Evolutionary conservation across 2,888 invertebrate genomes (phyloP), one percentile per base, ranked within the genome.

Genomic region (Rhagium mordax): DNA sequence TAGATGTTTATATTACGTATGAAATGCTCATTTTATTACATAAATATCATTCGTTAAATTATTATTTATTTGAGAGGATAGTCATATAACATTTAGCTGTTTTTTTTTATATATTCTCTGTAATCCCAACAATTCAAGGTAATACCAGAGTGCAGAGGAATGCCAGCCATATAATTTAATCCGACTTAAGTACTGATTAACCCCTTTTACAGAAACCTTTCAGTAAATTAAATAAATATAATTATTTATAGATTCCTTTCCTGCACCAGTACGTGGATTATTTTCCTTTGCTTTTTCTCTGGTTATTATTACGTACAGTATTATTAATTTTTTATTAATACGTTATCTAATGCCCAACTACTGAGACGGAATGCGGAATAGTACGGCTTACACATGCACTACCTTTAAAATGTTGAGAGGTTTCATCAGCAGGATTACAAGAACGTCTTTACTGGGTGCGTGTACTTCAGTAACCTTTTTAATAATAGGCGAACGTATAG

Each of bases 151-250:
- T 41, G 41, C n/a, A n/a, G n/a, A 41, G n/a, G 10, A 41, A 41
- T 41, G 41, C 5, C 41, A 3, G 41, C 41, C 13, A 8, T 51
- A 51, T 8, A 55, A 55, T 55, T 24, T 55, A 55, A 55, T 55
- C 55, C 20, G 24, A 21, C n/a, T 55, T 21, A 55, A 55, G 24
- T 15, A 51, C 24, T 55, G 24, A n/a, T 55, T 55, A 55, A 55
- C 24, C 55, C 24, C 55, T 1, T 55, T 55, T 55, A 4, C 2
- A 24, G 55, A 55, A 55, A 27, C 55, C 55, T 55, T 51, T 27
- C 24, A 24, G n/a, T 24, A 21, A 21, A 51, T 18, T 6, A 24
- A 24, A 24, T 24, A 24, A 24, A 6, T 24, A 24, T 24, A 24
- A 24, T 24, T 24, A 24, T 24, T 24, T 24, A 4, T 24, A 24